Conservation (phyloP, 2,113 vertebrate species). For the Brachyistius frenatus region DNA sequence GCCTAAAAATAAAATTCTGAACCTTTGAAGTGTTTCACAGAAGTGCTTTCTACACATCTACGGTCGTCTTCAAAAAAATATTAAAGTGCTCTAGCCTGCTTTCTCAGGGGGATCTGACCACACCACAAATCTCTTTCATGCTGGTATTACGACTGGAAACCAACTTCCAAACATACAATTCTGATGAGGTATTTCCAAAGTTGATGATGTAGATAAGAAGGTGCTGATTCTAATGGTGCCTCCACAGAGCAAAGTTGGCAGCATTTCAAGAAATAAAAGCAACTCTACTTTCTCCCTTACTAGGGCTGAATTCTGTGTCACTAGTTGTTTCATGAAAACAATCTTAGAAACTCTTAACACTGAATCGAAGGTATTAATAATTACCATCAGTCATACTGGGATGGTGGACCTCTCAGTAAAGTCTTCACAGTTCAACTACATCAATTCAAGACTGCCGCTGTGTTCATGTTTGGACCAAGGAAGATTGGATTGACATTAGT, state of each 20-base stretch:
- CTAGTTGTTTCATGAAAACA: too few species aligned
- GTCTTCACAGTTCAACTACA: slow-evolving; percentile 23
- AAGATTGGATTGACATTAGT: slow-evolving; percentile 66
- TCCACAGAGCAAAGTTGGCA: too few species aligned
- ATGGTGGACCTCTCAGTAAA: background rate
- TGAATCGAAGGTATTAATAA: too few species aligned
- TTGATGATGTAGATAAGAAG: background rate
- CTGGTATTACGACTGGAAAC: slow-evolving; percentile 23
- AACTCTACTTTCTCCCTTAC: too few species aligned
- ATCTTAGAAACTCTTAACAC: too few species aligned
- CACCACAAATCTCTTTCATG: slow-evolving; percentile 45
- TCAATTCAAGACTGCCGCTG: slow-evolving; percentile 14
- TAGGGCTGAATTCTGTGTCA: too few species aligned
- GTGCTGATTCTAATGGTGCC: background rate
- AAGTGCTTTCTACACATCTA: background rate
- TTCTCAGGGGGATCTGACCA: slow-evolving; percentile 17
- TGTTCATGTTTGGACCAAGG: slow-evolving; percentile 50
- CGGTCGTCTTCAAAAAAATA: slow-evolving; percentile 29
- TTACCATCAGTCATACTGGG: too few species aligned
- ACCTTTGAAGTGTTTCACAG: slow-evolving; percentile 11
- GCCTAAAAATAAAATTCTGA: background rate
- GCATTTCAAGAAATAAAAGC: background rate
- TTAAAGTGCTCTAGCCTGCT: slow-evolving; percentile 17
- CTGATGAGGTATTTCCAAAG: slow-evolving; percentile 35
- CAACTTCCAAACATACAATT: background rate